These are phyloP conservation scores for Drosophila nikananu DNA, from an alignment of 1,140 invertebrate genomes.

Conservation along the genomic window DNA sequence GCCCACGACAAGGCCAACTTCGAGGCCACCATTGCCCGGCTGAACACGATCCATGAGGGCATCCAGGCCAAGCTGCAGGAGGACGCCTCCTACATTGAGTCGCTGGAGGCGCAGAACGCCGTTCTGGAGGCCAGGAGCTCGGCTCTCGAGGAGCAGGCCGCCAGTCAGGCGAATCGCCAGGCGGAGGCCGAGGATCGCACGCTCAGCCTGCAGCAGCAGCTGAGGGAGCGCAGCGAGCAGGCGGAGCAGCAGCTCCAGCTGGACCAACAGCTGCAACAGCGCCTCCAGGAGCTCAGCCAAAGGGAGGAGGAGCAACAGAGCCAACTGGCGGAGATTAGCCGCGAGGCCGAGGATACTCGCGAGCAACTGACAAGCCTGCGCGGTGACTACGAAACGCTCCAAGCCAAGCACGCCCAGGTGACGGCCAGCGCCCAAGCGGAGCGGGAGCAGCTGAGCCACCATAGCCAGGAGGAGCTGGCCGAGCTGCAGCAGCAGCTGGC, in stretches of 20 bases:
- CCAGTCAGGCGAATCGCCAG: constrained; percentile 86
- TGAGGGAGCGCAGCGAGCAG: constrained; percentile 86
- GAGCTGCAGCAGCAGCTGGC: constrained; percentile 81
- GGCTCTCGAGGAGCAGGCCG: constrained; percentile 88
- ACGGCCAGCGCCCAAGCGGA: constrained; percentile 22
- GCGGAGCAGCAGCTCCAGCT: constrained; percentile 87
- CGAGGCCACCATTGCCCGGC: constrained; percentile 54
- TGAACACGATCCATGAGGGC: constrained; percentile 79
- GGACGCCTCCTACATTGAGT: constrained; percentile 90
- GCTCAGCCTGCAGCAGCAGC: constrained; percentile 86
- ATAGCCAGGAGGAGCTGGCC: constrained; percentile 76
- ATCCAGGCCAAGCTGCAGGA: constrained; percentile 90
- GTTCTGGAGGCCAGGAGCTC: constrained; percentile 88
- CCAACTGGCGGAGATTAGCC: constrained; percentile 86
- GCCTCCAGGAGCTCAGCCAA: constrained; percentile 86
- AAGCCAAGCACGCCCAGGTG: constrained; percentile 8
- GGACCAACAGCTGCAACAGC: constrained; percentile 87
- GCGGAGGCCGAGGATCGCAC: constrained; percentile 86
- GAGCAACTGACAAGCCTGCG: constrained; percentile 85
- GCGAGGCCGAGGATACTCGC: constrained; percentile 87
- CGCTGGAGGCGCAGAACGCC: constrained; percentile 88
- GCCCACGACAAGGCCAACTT: constrained; percentile 66
- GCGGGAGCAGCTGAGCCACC: constrained; percentile 50
- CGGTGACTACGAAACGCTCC: constrained; percentile 28
- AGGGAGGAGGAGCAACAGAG: constrained; percentile 87